A percentile compares a stretch with the other conserved stretches of the same genome.
Conservation (phyloP, 1,140 invertebrate species). For the Listronotus bonariensis region DNA sequence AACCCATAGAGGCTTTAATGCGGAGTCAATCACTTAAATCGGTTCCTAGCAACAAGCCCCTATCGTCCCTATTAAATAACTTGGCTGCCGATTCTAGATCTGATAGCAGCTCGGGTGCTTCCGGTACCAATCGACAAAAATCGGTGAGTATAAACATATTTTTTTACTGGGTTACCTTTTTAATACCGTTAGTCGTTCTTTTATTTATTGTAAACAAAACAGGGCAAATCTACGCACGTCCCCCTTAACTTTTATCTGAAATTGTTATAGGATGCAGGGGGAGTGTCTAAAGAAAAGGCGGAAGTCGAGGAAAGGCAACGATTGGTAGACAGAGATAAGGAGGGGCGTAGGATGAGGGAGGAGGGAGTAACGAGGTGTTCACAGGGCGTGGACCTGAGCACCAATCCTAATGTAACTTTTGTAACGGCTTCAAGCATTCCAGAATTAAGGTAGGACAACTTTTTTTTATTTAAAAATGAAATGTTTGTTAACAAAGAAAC, state of each 20-base stretch:
- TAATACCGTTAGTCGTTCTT: too few relatives aligned
- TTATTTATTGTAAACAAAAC: not conserved
- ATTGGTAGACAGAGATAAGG: conserved; percentile 28
- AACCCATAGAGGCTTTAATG: conserved; percentile 39
- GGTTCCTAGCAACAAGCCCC: conserved; percentile 37
- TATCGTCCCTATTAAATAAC: conserved; percentile 45
- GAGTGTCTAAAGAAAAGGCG: conserved; percentile 1
- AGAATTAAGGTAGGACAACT: conserved; percentile 39
- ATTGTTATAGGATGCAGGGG: conserved; percentile 11
- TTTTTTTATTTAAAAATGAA: too few relatives aligned
- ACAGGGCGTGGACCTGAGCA: conserved; percentile 47
- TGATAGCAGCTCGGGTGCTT: conserved; percentile 48
- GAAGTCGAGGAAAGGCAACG: conserved; percentile 10
- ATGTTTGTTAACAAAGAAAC: conserved; percentile 1
- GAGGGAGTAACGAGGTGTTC: conserved; percentile 45
- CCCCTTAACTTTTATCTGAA: too few relatives aligned
- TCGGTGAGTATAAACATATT: conserved; percentile 25
- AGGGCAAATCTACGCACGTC: not conserved
- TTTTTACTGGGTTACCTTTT: too few relatives aligned
- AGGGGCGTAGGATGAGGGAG: conserved; percentile 12
- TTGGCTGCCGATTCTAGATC: conserved; percentile 44
- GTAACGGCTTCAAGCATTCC: conserved; percentile 47
- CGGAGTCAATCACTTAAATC: conserved; percentile 44
- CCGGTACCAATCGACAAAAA: conserved; percentile 23
- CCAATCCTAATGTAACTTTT: conserved; percentile 52